Evolutionary conservation across 2,888 invertebrate genomes (phyloP).

Genomic region (Eueremaeus valkanovi): DNA sequence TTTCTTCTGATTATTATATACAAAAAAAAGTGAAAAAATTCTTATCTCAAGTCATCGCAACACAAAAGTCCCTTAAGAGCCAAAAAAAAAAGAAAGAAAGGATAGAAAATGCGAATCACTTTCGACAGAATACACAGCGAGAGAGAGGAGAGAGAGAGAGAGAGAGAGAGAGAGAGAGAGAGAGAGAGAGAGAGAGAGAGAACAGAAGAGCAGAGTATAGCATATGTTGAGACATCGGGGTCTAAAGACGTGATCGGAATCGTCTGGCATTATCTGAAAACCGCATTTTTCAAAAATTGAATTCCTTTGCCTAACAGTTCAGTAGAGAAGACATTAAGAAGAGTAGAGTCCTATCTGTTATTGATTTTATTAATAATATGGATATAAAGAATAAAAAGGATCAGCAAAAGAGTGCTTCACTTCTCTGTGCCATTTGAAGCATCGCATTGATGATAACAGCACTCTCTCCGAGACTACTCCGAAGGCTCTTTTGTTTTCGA

Average conservation of each 20-base stretch:
- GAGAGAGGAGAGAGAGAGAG: too few relatives aligned
- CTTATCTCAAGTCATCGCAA: background rate
- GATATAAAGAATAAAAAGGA: background rate
- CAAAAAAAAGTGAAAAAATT: background rate
- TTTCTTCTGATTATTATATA: background rate
- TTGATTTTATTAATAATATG: conserved; percentile 29
- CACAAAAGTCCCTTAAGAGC: background rate
- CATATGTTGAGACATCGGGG: background rate
- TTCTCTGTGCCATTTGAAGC: background rate
- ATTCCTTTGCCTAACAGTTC: background rate
- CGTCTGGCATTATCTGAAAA: background rate
- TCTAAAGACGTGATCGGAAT: conserved; percentile 14
- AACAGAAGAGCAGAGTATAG: background rate
- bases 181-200: too few relatives aligned
- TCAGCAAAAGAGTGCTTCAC: background rate
- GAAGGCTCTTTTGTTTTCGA: background rate
- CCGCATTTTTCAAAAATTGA: conserved; percentile 18
- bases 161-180: too few relatives aligned
- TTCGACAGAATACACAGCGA: background rate
- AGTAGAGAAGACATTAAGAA: background rate
- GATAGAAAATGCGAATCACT: conserved; percentile 6
- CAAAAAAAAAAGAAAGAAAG: background rate
- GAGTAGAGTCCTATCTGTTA: background rate
- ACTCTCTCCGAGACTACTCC: background rate
- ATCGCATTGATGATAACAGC: background rate